Conservation (phyloP, 2,888 invertebrate species). For the Cheilosia vernalis region DNA sequence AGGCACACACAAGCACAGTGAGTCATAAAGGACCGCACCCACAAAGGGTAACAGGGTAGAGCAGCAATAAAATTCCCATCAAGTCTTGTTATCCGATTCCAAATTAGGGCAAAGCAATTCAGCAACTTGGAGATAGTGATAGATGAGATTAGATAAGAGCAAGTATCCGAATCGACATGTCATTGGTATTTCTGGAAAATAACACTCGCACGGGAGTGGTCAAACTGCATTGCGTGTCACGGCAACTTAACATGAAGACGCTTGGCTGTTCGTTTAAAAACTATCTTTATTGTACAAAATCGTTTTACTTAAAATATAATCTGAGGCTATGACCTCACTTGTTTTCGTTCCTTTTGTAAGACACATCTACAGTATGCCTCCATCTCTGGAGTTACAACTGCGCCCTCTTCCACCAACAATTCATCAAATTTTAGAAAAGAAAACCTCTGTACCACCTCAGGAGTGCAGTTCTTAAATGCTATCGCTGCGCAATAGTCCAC, state of each 20-base stretch:
- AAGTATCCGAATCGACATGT: slow-evolving; percentile 31
- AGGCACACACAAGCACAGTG: background rate
- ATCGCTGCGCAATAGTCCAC: slow-evolving; percentile 91
- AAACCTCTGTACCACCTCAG: slow-evolving; percentile 82
- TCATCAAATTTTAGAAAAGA: slow-evolving; percentile 86
- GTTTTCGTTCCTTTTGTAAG: slow-evolving; percentile 79
- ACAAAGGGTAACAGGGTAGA: background rate
- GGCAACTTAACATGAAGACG: background rate
- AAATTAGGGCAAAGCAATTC: slow-evolving; percentile 61
- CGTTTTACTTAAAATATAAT: background rate
- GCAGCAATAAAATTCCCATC: slow-evolving; percentile 57
- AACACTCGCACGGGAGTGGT: background rate
- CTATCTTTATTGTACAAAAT: slow-evolving; percentile 53
- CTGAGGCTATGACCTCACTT: slow-evolving; percentile 34
- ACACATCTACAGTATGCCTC: slow-evolving; percentile 78
- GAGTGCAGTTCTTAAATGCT: slow-evolving; percentile 84
- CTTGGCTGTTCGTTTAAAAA: slow-evolving; percentile 1
- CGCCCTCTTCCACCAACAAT: slow-evolving; percentile 84
- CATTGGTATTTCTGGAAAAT: slow-evolving; percentile 11
- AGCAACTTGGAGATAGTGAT: background rate
- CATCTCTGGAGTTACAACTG: slow-evolving; percentile 76
- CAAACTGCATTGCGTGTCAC: slow-evolving; percentile 10
- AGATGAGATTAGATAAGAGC: slow-evolving; percentile 31
- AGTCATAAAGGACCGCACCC: background rate
- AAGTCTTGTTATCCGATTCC: slow-evolving; percentile 29